Base-by-base conservation (phyloP, 2,113 vertebrate species). In the Heteronetta atricapilla region DNA sequence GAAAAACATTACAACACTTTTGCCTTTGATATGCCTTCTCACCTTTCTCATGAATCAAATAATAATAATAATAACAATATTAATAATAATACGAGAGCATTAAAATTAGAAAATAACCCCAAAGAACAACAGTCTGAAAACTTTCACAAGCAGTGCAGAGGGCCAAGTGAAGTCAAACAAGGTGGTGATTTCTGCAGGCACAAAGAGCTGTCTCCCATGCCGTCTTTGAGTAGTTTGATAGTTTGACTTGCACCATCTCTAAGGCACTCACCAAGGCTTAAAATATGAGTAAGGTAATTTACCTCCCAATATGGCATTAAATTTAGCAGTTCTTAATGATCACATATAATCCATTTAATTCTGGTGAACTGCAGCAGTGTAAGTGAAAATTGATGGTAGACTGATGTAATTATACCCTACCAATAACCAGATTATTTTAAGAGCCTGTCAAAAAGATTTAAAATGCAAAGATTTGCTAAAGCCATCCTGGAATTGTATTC, bases 401-500 rank as follows among this genome's bases (percentile, higher is more conserved):
- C 85, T 92, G 94, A 80, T 96, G 91, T 90, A 94, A 97, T 92
- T 96, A 91, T 69, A 79, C 10, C 53, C 60, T 81, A 88, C 73
- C 90, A 91, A 93, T 90, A 95, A 92, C 86, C 50, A 86, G 88
- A 95, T 95, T 95, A 96, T 93, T 95, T 79, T 82, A 92, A 93
- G 50, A 92, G 64, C 59, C 62, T 93, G 92, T 94, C 84, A 95
- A 56, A 82, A 95, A 94, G 90, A 95, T 95, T 90, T 94, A 86
- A 91, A 91, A 92, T 63, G 22, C 36, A 77, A 92, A 87, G 85
- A 91, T 95, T 92, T 82, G 67, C 60, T 76, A 60, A 92, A 89
- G 10, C 3, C 22, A 68, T 90, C 31, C 29, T 82, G 42, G 53
- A 94, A 70, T 29, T 83, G 7, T 44, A 70, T 76, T 88, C 91